phyloP scores from a whole-genome alignment of 1,140 invertebrate genomes.

The Callitettix versicolor region DNA sequence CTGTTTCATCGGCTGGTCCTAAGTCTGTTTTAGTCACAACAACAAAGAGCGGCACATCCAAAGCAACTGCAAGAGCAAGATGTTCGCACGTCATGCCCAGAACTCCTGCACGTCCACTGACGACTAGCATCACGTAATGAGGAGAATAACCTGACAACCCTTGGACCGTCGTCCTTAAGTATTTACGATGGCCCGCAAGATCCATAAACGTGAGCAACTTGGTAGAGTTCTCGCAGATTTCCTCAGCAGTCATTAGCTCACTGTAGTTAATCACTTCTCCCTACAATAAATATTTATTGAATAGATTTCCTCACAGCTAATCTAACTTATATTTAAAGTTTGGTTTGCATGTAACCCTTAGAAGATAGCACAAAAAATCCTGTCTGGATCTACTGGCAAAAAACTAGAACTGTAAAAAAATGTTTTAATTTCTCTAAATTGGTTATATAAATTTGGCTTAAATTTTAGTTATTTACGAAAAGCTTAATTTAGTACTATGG shows the following conservation, averaged over 20 bases:
- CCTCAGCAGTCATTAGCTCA: conserved; percentile 82
- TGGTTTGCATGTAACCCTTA: not conserved
- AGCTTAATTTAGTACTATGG: too few relatives aligned
- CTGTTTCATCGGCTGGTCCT: conserved; percentile 44
- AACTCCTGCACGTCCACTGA: conserved; percentile 55
- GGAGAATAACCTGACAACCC: conserved; percentile 37
- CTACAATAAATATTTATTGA: conserved; percentile 31
- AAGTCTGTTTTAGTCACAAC: conserved; percentile 85
- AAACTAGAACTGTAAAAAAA: too few relatives aligned
- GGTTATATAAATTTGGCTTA: too few relatives aligned
- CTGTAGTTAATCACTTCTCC: conserved; percentile 78
- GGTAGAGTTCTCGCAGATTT: conserved; percentile 82
- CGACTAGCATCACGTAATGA: conserved; percentile 45
- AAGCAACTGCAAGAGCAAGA: conserved; percentile 65
- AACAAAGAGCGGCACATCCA: conserved; percentile 82
- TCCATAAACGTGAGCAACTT: conserved; percentile 94
- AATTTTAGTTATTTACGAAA: too few relatives aligned
- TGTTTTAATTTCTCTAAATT: too few relatives aligned
- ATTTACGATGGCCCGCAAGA: conserved; percentile 92
- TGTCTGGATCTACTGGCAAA: too few relatives aligned
- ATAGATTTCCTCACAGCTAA: conserved; percentile 9
- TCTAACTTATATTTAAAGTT: not conserved
- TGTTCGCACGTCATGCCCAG: conserved; percentile 71
- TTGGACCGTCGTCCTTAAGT: conserved; percentile 88
- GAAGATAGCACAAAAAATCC: not conserved